Conservation (phyloP, 1,140 invertebrate genomes). For the Ceratina japonica region DNA sequence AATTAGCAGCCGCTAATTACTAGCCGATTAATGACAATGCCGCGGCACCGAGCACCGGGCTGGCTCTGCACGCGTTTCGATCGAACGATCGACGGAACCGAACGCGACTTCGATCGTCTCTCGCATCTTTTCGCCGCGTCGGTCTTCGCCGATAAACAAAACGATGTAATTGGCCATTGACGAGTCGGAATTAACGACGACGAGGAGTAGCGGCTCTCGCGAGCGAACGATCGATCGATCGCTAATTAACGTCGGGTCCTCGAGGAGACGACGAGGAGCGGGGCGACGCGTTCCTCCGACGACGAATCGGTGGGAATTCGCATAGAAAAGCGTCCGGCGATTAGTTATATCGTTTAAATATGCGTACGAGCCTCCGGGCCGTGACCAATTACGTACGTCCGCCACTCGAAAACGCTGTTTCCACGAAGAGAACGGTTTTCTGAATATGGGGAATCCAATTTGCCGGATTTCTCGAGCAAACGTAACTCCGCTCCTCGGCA, state of each 20-base stretch:
- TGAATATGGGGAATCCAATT: not conserved
- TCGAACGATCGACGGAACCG: constrained; percentile 2
- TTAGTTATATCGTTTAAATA: no score
- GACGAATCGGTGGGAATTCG: not conserved
- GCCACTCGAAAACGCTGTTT: not conserved
- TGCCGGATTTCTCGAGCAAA: not conserved
- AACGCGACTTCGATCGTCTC: not conserved
- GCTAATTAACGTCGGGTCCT: constrained; percentile 4
- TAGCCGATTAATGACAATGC: constrained; percentile 15
- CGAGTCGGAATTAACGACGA: constrained; percentile 13
- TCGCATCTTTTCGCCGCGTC: not conserved
- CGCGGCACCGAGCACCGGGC: not conserved
- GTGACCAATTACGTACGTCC: not conserved
- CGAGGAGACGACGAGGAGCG: not conserved
- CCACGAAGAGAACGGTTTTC: not conserved
- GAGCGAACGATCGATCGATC: constrained; percentile 4
- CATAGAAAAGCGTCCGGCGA: no score
- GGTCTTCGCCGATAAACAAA: not conserved
- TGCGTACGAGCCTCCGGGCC: no score
- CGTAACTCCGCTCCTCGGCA: not conserved
- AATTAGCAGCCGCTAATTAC: constrained; percentile 25
- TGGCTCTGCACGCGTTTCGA: not conserved
- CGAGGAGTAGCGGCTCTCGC: not conserved
- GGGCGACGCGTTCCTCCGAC: no score
- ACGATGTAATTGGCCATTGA: not conserved